Conservation (phyloP, 1,140 invertebrate species). For the Lordiphosa collinella region DNA sequence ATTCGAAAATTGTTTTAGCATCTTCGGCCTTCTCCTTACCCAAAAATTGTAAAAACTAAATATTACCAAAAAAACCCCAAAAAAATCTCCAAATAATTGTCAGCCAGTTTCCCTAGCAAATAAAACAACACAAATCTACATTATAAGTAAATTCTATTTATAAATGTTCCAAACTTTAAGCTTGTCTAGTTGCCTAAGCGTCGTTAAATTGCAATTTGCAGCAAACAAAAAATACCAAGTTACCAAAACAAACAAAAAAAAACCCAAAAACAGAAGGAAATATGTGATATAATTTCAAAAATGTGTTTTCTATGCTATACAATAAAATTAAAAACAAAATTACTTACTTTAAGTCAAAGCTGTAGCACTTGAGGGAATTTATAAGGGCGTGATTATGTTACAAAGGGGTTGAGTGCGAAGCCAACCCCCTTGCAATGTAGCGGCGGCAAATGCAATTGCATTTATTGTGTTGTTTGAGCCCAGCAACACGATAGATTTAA, state of each 20-base stretch:
- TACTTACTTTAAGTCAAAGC: constrained; percentile 15
- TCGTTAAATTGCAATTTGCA: constrained; percentile 28
- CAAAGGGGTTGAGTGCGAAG: constrained; percentile 33
- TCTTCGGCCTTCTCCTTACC: no score
- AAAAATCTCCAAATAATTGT: constrained; percentile 19
- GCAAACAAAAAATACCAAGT: constrained; percentile 21
- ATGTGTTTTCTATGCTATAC: constrained; percentile 54
- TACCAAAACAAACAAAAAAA: constrained; percentile 5
- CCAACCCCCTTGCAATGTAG: constrained; percentile 49
- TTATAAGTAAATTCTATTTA: constrained; percentile 8
- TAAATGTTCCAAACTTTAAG: constrained; percentile 53
- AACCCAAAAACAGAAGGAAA: constrained; percentile 30
- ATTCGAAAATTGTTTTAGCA: no score
- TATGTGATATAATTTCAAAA: constrained; percentile 76
- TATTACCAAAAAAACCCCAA: no score
- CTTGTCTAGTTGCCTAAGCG: constrained; percentile 46
- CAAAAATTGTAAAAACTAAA: no score
- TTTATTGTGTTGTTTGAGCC: constrained; percentile 77
- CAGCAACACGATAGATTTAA: constrained; percentile 71
- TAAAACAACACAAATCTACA: constrained; percentile 1
- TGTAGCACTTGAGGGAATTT: constrained; percentile 24
- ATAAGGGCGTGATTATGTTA: constrained; percentile 43
- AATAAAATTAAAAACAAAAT: constrained; percentile 15
- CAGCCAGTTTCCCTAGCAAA: constrained; percentile 25
- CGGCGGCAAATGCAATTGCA: constrained; percentile 42